Base-by-base conservation (phyloP, 1,140 invertebrate species). In the Bombyx mandarina region DNA sequence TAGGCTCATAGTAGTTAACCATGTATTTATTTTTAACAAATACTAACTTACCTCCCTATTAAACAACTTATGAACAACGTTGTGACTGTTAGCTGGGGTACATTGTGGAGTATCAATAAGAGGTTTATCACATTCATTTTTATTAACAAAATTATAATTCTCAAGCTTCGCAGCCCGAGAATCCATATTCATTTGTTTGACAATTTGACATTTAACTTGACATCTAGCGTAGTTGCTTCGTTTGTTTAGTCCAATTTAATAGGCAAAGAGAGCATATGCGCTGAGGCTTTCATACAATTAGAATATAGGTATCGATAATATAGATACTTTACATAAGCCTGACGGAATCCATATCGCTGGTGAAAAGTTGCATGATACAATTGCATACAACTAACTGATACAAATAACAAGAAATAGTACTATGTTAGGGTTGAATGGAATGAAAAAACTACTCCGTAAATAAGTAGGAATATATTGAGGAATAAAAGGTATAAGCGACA, bases 141-240 rank as follows among this genome's bases (percentile, higher is more conserved):
- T 68, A 63, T 48, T 69, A 65, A 64, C 68, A 64, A 57, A 71
- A 69, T 69, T 60, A 65, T 61, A 73, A 67, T 76, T 80, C 64
- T 79, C 71, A 55, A 72, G 71, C 62, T 77, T 73, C 63, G 74
- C 71, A 62, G 62, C 60, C 67, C 62, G 66, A 77, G 78, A 79
- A 81, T 83, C 79, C 82, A 86, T 86, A 71, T 80, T 86, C 74
- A 74, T 76, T 82, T 82, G 82, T 82, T 85, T 85, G 75, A 80
- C 66, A 80, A 66, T 56, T 45, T 63, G 54, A 35, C 26, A 35
- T 5, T 35, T 35, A 35, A 5, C 26, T 35, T 35, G 26, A 35
- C 26, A 35, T 35, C 26, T 35, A 12, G 9, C 45, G 45, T 47
- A 10, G 45, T 47, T 47, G 45, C 45, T 47, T 47, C 8, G 45